These are phyloP conservation scores for Isaurus tuberculatus DNA, from an alignment of 92 coral and sea anemone genomes.

Conservation along the genomic window DNA sequence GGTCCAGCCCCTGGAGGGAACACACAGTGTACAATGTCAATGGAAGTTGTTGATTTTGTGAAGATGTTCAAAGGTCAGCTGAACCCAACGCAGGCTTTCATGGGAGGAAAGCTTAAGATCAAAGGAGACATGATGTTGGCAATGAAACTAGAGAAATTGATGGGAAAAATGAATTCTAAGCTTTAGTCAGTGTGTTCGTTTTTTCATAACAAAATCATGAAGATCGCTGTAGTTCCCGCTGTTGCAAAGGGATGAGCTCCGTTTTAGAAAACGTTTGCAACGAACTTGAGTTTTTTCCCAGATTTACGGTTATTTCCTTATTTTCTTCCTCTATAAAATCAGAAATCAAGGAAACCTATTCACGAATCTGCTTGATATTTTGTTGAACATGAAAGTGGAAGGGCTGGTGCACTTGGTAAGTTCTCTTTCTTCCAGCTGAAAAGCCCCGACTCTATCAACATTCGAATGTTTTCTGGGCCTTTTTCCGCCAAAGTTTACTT, in stretches of 20 bases:
- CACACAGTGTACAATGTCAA: conserved; percentile 77
- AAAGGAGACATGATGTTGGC: conserved; percentile 94
- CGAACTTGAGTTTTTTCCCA: no score
- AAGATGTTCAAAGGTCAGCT: conserved; percentile 89
- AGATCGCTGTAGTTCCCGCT: background rate
- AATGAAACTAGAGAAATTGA: conserved; percentile 93
- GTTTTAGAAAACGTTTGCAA: no score
- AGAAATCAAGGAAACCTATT: no score
- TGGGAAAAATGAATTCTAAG: conserved; percentile 83
- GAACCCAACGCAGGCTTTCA: conserved; percentile 92
- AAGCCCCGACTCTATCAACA: no score
- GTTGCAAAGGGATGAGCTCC: background rate
- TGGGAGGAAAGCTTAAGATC: conserved; percentile 90
- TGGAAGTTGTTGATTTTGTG: conserved; percentile 88
- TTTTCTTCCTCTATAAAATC: no score
- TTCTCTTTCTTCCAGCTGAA: no score
- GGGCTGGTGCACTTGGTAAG: no score
- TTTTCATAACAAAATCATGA: background rate
- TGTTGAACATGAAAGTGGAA: no score
- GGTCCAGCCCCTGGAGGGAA: conserved; percentile 80
- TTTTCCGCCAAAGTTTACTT: no score
- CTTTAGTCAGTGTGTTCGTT: conserved; percentile 33
- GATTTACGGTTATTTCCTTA: no score
- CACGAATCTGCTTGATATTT: no score
- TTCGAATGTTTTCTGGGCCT: no score